A percentile compares a stretch with the other conserved stretches of the same genome.
Conservation (phyloP, 2,113 vertebrate genomes). For the Ursus arctos region DNA sequence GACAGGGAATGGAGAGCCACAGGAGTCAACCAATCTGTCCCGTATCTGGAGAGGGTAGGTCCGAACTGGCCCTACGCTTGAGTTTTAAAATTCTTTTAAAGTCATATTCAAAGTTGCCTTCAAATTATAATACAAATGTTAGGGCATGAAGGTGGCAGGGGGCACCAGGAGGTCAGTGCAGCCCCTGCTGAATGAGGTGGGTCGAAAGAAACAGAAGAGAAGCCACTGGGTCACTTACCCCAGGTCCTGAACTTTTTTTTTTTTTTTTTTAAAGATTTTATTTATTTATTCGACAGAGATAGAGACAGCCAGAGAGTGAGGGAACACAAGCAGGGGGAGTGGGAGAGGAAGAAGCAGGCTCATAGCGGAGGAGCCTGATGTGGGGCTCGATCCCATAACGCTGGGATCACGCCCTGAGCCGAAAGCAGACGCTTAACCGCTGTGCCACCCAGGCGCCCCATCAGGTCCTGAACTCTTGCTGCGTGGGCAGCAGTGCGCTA, state of each 20-base stretch:
- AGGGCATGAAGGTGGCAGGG: neutral
- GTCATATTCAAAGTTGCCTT: neutral
- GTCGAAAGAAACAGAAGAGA: neutral
- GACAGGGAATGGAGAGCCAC: neutral
- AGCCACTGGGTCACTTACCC: neutral
- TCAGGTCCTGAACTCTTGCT: neutral
- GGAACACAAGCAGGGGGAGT: too few relatives aligned
- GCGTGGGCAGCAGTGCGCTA: rapidly evolving
- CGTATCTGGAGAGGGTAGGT: neutral
- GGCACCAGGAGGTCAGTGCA: neutral
- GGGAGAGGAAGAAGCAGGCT: too few relatives aligned
- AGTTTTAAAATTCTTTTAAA: neutral
- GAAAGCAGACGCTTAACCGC: too few relatives aligned
- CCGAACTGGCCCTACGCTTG: neutral
- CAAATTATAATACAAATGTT: neutral
- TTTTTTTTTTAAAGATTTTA: too few relatives aligned
- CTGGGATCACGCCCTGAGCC: too few relatives aligned
- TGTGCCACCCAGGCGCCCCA: too few relatives aligned
- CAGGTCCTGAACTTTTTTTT: neutral
- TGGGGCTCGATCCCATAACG: too few relatives aligned
- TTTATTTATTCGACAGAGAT: too few relatives aligned
- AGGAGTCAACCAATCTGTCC: neutral
- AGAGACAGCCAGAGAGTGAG: too few relatives aligned
- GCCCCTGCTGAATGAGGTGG: neutral
- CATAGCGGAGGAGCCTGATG: too few relatives aligned